Evolutionary conservation across 1,140 invertebrate species (phyloP), one percentile per base, ranked within the genome.

Genomic region (Drosophila sp.): DNA sequence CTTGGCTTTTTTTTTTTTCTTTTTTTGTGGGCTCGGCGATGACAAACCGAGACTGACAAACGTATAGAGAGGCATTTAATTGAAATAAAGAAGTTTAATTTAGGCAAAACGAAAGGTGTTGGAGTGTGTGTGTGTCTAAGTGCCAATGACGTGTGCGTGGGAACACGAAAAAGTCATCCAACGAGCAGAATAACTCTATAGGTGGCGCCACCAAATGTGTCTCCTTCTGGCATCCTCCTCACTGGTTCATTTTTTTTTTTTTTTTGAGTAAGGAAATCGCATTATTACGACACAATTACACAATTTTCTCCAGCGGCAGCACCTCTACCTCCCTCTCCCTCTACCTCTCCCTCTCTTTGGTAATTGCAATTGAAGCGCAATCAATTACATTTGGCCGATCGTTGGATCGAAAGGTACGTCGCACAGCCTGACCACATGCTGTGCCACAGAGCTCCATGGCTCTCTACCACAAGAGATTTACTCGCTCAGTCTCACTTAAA

Each of bases 291-390:
- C 82, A 90, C 87, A 86, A 90, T 90, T 90, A 90, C 87, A 90
- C 73, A 76, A 76, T 72, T 74, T 73, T 73, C 55, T 58, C 55
- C 38, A 50, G 5, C 44, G 17, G 44, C 40, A 33, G 32, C 70
- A 54, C 66, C 66, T 17, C 64, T 67, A 56, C 7, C 33, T 33
- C 25, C n/a, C n/a, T 11, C 40, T n/a, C 11, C 11, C 11, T 17
- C 40, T 41, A n/a, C 11, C 56, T 23, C 55, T 47, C 17, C 61
- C 54, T 30, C 64, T 30, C 56, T 60, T 47, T 66, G 76, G 87
- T 90, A 90, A 90, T 90, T 90, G 87, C 87, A 90, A 90, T 90
- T 90, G 87, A 90, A 90, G 87, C 78, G 87, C 87, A 90, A 90
- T 90, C 87, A 90, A 90, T 90, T 90, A 90, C 87, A 50, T 50